Conservation (phyloP, 2,888 invertebrate genomes). For the Drosophila gaucha region DNA sequence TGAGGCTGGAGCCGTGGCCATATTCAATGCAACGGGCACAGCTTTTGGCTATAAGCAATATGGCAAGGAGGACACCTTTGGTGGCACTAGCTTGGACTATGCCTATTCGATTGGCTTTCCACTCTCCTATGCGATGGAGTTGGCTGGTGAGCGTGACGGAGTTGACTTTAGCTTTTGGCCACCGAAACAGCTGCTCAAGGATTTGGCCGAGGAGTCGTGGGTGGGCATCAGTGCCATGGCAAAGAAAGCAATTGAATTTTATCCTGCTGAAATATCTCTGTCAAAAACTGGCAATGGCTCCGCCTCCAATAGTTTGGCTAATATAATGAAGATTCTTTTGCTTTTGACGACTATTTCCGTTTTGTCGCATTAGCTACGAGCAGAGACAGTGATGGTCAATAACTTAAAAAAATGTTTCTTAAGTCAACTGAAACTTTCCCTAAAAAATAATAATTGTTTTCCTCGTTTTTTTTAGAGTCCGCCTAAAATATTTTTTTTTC, state of each 20-base stretch:
- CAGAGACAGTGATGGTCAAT: not conserved
- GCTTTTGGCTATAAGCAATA: conserved; percentile 78
- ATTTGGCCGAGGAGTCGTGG: conserved; percentile 87
- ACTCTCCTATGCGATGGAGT: conserved; percentile 87
- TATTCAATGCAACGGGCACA: conserved; percentile 66
- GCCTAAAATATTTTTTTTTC: no score
- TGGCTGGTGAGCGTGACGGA: conserved; percentile 85
- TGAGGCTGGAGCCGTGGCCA: conserved; percentile 10
- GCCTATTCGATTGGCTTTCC: conserved; percentile 86
- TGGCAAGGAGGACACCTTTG: conserved; percentile 84
- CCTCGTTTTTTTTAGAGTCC: no score
- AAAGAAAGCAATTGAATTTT: conserved; percentile 64
- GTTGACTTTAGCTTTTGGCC: conserved; percentile 86
- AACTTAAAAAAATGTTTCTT: no score
- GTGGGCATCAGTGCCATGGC: conserved; percentile 81
- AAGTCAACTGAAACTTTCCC: no score
- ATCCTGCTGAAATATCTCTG: conserved; percentile 24
- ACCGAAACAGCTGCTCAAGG: conserved; percentile 85
- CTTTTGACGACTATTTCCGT: conserved; percentile 7
- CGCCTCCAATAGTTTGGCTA: not conserved
- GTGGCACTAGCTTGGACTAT: conserved; percentile 89
- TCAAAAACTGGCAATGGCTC: not conserved
- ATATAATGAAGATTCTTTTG: conserved; percentile 11
- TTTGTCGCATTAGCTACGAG: not conserved
- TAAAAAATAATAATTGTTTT: no score